A percentile compares a stretch with the other conserved stretches of the same genome.
phyloP scores from a whole-genome alignment of 2,797 vertebrate species.

The Apogon talboti region DNA sequence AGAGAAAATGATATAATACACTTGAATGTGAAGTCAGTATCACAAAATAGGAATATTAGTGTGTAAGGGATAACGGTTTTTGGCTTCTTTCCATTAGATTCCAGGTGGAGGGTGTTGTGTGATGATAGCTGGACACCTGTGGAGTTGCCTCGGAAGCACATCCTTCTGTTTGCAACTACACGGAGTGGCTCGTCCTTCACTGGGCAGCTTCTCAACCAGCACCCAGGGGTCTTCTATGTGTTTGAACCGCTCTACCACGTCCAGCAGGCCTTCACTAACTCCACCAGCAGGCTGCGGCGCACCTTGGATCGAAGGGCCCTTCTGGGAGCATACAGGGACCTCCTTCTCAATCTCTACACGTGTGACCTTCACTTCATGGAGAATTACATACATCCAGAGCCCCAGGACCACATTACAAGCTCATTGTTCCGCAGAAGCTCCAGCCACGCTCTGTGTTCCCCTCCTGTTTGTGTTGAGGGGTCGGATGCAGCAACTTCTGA shows the following conservation, averaged over 20 bases:
- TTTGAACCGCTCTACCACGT: constrained; percentile 88
- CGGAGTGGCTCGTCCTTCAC: constrained; percentile 88
- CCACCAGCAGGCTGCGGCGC: constrained; percentile 77
- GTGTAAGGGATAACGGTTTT: background rate
- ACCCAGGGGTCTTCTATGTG: constrained; percentile 86
- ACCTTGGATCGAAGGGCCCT: constrained; percentile 79
- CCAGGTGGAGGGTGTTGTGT: constrained; percentile 75
- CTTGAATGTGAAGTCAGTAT: background rate
- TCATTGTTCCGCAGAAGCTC: constrained; percentile 82
- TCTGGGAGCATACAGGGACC: constrained; percentile 84
- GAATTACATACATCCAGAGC: constrained; percentile 84
- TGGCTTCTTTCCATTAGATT: constrained; percentile 66
- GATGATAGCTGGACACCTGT: constrained; percentile 68
- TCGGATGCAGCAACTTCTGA: constrained; percentile 18
- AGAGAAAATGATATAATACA: background rate
- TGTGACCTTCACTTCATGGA: constrained; percentile 86
- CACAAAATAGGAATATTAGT: background rate
- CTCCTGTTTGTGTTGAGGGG: constrained; percentile 80
- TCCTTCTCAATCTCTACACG: constrained; percentile 85
- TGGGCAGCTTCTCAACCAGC: constrained; percentile 88
- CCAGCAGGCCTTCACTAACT: constrained; percentile 83
- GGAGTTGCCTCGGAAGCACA: constrained; percentile 77
- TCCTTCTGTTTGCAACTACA: constrained; percentile 87
- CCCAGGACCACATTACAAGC: constrained; percentile 80
- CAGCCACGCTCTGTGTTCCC: constrained; percentile 84